Base-by-base conservation (phyloP, 23 tunicate genomes). In the Halocynthia aurantium region DNA sequence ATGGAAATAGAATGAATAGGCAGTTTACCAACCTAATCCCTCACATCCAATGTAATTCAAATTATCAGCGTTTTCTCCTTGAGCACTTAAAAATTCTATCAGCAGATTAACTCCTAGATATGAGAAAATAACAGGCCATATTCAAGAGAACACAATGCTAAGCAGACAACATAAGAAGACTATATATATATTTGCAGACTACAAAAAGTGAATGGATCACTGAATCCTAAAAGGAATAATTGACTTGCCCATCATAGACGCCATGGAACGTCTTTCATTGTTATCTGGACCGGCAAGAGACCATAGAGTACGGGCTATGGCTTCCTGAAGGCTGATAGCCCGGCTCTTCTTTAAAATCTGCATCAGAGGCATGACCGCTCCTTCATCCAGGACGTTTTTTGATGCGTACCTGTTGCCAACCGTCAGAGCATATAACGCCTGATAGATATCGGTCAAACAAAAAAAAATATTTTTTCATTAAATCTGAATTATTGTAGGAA, bases 71-170 rank as follows among this genome's bases (percentile, higher is more conserved):
- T 55, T 60, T 15, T 82, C 77, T 18, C 96, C 96, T 49, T 87
- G 89, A 19, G 88, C 96, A 69, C 83, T 85, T 15, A 89, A 85
- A 76, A 84, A 89, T 67, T 89, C 96, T 52, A 84, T 89, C 68
- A 89, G 73, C 67, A 83, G 68, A 55, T 81, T 81, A 6, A 80
- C 96, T 52, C 96, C 96, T 89, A 72, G 52, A 77, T 49, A 53
- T n/a, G 50, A 75, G 10, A 56, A 15, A 17, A 60, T 60, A 15
- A 31, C 44, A 31, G 4, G 44, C 44, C 44, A 31, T 31, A 31
- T 31, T 31, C 1, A 31, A 31, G 44, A 31, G 44, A 31, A 31
- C 44, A 31, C 44, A 31, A 31, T 31, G 44, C 44, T 31, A 31
- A 31, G 44, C 44, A 31, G 44, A 31, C 44, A 31, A 31, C 44